Evolutionary conservation across 2,888 invertebrate genomes (phyloP), one percentile per base, ranked within the genome.

Genomic region (Electrophaes corylata): DNA sequence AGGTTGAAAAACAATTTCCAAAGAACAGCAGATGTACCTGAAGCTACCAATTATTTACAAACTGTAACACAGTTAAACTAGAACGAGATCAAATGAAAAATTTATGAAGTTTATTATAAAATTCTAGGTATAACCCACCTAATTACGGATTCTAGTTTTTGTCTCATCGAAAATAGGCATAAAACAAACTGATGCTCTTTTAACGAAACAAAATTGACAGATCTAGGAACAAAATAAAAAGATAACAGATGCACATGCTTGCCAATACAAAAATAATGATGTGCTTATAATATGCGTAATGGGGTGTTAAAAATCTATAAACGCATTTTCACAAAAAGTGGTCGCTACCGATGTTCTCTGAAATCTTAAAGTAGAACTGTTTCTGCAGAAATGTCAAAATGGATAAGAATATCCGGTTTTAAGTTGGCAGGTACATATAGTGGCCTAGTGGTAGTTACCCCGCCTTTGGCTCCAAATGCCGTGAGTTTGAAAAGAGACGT

Each of bases 1-100:
- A 5, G 12, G n/a, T 12, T 16, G 12, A 52, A 39, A 53, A 33
- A 41, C 31, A 40, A 5, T 48, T 48, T 54, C 35, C 47, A 35
- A n/a, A 39, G 47, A 52, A 57, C 11, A 18, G 48, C 58, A 58
- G 58, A 58, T 58, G 58, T 14, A 6, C n/a, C 23, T 19, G 4
- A 33, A 26, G 14, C 1, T 6, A 26, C 11, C 49, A 40, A 37
- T 56, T 40, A 41, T 49, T 50, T 50, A 14, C 44, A 26, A 14
- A n/a, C 45, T 33, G 40, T 53, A 40, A 41, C 49, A 29, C 19
- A 40, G 37, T 49, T 45, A 40, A 48, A 23, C 16, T 23, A 31
- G 44, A 40, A 45, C 16, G 47, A n/a, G 35, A 29, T 2, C 8
- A 8, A 31, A 53, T 48, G 48, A 48, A 41, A 51, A 44, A 46